Evolutionary conservation across 2,113 vertebrate genomes (phyloP).

Genomic region (Alectura lathami): DNA sequence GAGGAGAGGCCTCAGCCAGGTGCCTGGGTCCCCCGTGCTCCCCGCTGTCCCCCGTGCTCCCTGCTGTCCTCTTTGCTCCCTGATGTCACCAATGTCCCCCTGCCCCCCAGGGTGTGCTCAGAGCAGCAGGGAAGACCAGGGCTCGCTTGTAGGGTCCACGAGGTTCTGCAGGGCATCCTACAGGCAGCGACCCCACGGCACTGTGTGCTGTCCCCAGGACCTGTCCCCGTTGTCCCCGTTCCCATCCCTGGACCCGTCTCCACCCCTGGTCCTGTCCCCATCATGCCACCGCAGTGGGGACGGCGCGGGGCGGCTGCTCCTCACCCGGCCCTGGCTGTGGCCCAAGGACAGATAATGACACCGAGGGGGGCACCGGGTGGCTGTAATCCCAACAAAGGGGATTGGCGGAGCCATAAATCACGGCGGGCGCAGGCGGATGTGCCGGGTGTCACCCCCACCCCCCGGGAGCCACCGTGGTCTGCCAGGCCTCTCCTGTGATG

Average conservation of each 20-base stretch:
- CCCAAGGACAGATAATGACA: not conserved
- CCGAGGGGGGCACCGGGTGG: not conserved
- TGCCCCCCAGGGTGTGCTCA: rapidly evolving
- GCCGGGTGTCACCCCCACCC: not conserved
- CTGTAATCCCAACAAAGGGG: not conserved
- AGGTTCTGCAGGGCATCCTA: not conserved
- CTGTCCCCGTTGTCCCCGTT: rapidly evolving
- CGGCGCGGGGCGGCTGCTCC: not conserved
- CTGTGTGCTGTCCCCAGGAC: not conserved
- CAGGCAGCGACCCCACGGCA: not conserved
- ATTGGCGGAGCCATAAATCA: not conserved
- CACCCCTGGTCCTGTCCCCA: not conserved
- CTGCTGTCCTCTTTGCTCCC: not conserved
- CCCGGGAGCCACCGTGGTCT: not conserved
- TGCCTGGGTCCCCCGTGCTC: not conserved
- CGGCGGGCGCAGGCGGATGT: not conserved
- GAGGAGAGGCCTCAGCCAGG: not conserved
- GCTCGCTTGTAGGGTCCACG: not conserved
- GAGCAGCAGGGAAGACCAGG: not conserved
- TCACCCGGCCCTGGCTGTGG: not conserved
- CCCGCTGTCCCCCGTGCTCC: not conserved
- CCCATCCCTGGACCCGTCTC: too few relatives aligned
- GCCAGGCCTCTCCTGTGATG: not conserved
- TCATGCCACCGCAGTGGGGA: rapidly evolving
- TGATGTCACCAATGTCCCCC: not conserved